Evolutionary conservation across 2,888 invertebrate genomes (phyloP).

Genomic region (Celastrina argiolus): DNA sequence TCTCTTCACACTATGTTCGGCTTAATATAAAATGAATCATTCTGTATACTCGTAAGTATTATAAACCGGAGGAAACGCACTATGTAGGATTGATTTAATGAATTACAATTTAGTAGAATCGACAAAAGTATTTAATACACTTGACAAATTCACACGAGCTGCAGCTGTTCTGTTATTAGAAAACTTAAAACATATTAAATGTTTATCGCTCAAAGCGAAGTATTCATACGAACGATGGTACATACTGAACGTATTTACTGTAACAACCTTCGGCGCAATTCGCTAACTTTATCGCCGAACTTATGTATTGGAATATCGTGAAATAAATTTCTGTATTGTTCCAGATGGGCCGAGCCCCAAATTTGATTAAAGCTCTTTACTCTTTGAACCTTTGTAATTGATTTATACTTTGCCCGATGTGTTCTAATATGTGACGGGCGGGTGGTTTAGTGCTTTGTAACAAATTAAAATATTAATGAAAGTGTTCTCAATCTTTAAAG

Average conservation of each 20-base stretch:
- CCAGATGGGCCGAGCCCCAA: not conserved
- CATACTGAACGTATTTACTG: not conserved
- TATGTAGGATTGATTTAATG: no score
- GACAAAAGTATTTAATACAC: no score
- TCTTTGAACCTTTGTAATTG: slow-evolving; percentile 18
- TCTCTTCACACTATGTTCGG: no score
- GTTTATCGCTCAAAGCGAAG: no score
- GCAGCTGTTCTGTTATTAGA: no score
- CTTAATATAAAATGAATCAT: no score
- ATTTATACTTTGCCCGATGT: not conserved
- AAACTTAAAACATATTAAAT: no score
- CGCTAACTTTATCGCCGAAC: not conserved
- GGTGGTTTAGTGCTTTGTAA: not conserved
- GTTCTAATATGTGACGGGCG: not conserved
- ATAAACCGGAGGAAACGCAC: no score
- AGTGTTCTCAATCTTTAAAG: not conserved
- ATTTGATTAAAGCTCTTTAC: slow-evolving; percentile 18
- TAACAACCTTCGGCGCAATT: slow-evolving; percentile 8
- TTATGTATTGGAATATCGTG: slow-evolving; percentile 1
- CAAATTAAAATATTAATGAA: not conserved
- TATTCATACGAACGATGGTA: no score
- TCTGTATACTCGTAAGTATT: no score
- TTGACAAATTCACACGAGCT: no score
- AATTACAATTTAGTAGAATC: no score
- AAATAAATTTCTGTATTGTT: slow-evolving; percentile 8